phyloP scores from a whole-genome alignment of 2,888 invertebrate species.

The Conistra vaccinii region DNA sequence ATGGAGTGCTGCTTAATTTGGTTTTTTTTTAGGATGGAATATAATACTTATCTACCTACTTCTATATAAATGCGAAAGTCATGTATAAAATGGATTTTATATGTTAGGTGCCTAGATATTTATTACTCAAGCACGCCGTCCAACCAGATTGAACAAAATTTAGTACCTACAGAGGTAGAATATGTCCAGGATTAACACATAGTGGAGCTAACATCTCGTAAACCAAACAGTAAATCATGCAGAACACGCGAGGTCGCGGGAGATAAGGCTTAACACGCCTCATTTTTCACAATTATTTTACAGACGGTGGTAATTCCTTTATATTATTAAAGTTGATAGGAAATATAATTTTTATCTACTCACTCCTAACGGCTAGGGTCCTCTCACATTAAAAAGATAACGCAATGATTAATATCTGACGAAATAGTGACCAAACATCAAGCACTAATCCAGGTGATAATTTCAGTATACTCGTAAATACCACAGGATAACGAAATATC shows the following conservation, averaged over 20 bases:
- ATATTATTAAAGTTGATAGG: not conserved
- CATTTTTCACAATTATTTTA: not conserved
- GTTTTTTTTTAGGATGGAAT: not conserved
- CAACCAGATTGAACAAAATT: conserved; percentile 9
- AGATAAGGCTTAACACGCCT: not conserved
- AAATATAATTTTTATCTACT: not conserved
- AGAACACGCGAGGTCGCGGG: conserved; percentile 9
- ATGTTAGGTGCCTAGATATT: not conserved
- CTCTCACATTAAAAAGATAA: not conserved
- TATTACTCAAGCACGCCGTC: not conserved
- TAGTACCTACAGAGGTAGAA: conserved; percentile 5
- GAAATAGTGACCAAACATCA: not conserved
- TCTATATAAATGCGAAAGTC: conserved; percentile 2
- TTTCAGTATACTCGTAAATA: not conserved
- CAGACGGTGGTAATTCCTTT: not conserved
- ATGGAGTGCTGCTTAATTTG: too few species aligned
- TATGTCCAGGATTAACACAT: conserved; percentile 6
- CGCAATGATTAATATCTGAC: not conserved
- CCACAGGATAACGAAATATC: conserved; percentile 36
- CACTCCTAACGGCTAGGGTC: not conserved
- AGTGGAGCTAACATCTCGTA: not conserved
- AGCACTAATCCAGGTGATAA: conserved; percentile 1
- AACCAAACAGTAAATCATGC: conserved; percentile 25
- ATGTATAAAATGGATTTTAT: conserved; percentile 6
- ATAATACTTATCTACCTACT: not conserved